A percentile compares a stretch with the other conserved stretches of the same genome.
Evolutionary conservation across 2,113 vertebrate genomes (phyloP).

Genomic region (Scortum barcoo): DNA sequence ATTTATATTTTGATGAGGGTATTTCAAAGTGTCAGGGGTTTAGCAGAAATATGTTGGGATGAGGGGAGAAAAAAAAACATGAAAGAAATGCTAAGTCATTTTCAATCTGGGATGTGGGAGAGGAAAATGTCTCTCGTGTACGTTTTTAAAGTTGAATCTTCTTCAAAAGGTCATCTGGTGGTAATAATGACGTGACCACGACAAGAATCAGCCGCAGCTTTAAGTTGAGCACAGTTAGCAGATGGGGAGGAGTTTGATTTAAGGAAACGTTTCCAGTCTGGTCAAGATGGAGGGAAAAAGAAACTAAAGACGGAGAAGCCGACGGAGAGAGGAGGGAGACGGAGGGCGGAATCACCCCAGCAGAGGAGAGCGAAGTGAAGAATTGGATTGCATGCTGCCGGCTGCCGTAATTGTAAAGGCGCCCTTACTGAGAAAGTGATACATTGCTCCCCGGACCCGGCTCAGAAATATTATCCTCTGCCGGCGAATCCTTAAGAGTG

Average conservation of each 20-base stretch:
- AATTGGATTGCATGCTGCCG: slow-evolving; percentile 65
- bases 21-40: slow-evolving; percentile 72
- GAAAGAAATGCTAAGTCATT: slow-evolving; percentile 68
- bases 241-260: slow-evolving; percentile 23
- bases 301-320: slow-evolving; percentile 5
- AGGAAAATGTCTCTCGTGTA: slow-evolving; percentile 39
- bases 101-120: slow-evolving; percentile 10
- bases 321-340: neutral
- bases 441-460: slow-evolving; percentile 56
- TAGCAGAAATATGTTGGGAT: slow-evolving; percentile 35
- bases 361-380: slow-evolving; percentile 55
- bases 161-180: slow-evolving; percentile 58
- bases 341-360: slow-evolving; percentile 52
- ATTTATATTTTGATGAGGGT: slow-evolving; percentile 74
- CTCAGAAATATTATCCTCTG: slow-evolving; percentile 72
- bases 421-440: slow-evolving; percentile 64
- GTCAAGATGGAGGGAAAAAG: slow-evolving; percentile 6
- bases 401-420: slow-evolving; percentile 66
- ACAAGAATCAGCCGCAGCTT: slow-evolving; percentile 9
- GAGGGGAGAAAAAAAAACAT: slow-evolving; percentile 4
- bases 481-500: slow-evolving; percentile 60
- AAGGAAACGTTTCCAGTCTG: slow-evolving; percentile 32
- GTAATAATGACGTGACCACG: slow-evolving; percentile 5
- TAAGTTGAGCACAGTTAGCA: neutral
- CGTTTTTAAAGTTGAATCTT: slow-evolving; percentile 19